Conservation (phyloP, 1,140 invertebrate species). For the Cyphomyrmex costatus region DNA sequence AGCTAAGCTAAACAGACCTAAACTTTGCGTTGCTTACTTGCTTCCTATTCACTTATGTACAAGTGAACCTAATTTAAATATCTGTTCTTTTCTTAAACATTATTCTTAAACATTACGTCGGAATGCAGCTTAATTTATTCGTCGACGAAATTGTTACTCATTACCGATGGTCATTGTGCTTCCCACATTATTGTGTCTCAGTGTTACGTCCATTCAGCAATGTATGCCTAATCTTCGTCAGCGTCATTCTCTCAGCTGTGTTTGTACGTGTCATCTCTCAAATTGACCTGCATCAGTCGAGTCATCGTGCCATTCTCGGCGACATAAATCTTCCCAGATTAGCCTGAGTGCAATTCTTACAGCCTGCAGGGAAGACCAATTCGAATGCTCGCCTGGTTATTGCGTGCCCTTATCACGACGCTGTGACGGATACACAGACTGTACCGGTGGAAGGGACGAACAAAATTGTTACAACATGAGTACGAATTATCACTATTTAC, state of each 20-base stretch:
- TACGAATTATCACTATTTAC: conserved; percentile 77
- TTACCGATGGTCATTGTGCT: conserved; percentile 22
- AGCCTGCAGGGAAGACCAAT: conserved; percentile 85
- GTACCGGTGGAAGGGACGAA: conserved; percentile 90
- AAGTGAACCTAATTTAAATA: not conserved
- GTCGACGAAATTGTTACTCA: conserved; percentile 1
- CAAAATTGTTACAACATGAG: conserved; percentile 86
- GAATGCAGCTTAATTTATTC: conserved; percentile 37
- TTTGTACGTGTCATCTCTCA: conserved; percentile 56
- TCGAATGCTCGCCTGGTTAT: conserved; percentile 88
- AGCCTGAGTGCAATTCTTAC: conserved; percentile 82
- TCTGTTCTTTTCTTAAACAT: not conserved
- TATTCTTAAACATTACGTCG: conserved; percentile 4
- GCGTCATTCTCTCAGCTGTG: conserved; percentile 45
- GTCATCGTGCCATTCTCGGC: conserved; percentile 31
- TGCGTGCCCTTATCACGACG: conserved; percentile 89
- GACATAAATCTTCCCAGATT: conserved; percentile 64
- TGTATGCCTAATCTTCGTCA: conserved; percentile 46
- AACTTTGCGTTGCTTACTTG: conserved; percentile 10
- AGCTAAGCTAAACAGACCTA: conserved; percentile 6
- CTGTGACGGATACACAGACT: conserved; percentile 92
- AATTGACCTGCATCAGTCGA: conserved; percentile 49
- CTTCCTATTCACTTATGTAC: conserved; percentile 5
- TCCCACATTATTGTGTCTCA: conserved; percentile 25
- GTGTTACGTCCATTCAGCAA: conserved; percentile 37